phyloP scores from a whole-genome alignment of 1,140 invertebrate genomes.

The Drosophila seguyi region DNA sequence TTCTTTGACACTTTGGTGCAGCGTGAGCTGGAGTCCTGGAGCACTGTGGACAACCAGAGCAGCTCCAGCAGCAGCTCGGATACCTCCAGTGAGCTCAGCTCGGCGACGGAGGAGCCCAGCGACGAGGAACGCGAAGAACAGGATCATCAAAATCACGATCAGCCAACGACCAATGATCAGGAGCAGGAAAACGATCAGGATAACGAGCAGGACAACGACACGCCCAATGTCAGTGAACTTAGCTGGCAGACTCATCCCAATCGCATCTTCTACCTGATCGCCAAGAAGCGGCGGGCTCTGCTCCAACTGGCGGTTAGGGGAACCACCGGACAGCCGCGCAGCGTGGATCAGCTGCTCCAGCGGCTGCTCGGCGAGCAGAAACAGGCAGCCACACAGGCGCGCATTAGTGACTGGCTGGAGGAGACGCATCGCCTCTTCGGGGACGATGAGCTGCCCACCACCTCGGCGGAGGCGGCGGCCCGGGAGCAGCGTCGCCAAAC shows the following conservation, averaged over 20 bases:
- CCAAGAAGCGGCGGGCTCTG: constrained; percentile 77
- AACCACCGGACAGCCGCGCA: constrained; percentile 56
- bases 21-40: constrained; percentile 93
- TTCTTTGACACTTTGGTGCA: constrained; percentile 98
- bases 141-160: background rate
- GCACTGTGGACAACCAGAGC: constrained; percentile 85
- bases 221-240: constrained; percentile 68
- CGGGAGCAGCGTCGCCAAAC: constrained; percentile 39
- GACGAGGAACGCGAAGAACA: constrained; percentile 34
- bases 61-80: constrained; percentile 43
- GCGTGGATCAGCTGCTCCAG: constrained; percentile 57
- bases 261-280: constrained; percentile 82
- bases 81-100: constrained; percentile 40
- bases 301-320: constrained; percentile 78
- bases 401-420: constrained; percentile 67
- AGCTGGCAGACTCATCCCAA: constrained; percentile 76
- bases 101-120: constrained; percentile 41
- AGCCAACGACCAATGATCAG: background rate
- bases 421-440: constrained; percentile 66
- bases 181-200: constrained; percentile 3
- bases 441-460: constrained; percentile 69
- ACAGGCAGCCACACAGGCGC: constrained; percentile 55
- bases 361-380: constrained; percentile 59
- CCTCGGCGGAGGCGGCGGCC: constrained; percentile 68
- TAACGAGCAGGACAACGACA: constrained; percentile 27